Evolutionary conservation across 2,113 vertebrate genomes (phyloP), one percentile per base, ranked within the genome.

Genomic region (Serilophus lunatus): DNA sequence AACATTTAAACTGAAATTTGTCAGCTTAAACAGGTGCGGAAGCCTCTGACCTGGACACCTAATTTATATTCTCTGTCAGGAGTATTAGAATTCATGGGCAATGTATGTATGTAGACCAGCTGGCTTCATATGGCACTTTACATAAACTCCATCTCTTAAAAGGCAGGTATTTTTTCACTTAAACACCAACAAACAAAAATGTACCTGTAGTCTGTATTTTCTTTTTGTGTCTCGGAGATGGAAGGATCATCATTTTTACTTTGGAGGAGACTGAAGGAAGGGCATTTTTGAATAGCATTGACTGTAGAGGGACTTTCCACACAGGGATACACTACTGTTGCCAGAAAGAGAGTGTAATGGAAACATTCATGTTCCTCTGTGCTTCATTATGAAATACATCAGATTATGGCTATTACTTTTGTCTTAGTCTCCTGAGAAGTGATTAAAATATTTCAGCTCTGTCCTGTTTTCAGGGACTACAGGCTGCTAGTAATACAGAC

Each of bases 1-100:
- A 49, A 70, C 47, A 40, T 47, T 66, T 54, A 91, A 65, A 92
- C 50, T 86, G n/a, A 94, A 38, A 85, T 76, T 69, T 69, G 45
- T 82, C 78, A 69, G 29, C 35, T 90, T 79, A 75, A 95, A 90
- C 35, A 81, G 20, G 72, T 85, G 85, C 29, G 77, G 25, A 51
- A 90, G 79, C 18, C 59, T 86, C 31, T 93, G 90, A 95, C 90
- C 85, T 95, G 85, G 57, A 77, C 33, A 90, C 75, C n/a, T 75
- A 78, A 68, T 71, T 90, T 90, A 82, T 56, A 75, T 6, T 69
- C 26, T 65, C 88, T 74, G 45, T 71, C 49, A 72, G n/a, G 10
- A 61, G 26, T 40, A 49, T 53, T 65, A 65, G 33, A 49, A 82
- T 71, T 72, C 65, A 57, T 20, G 60, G 60, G 11, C 20, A 40